A percentile compares a stretch with the other conserved stretches of the same genome.
phyloP scores from a whole-genome alignment of 2,888 invertebrate species.

The Lepeophtheirus nordmannii region DNA sequence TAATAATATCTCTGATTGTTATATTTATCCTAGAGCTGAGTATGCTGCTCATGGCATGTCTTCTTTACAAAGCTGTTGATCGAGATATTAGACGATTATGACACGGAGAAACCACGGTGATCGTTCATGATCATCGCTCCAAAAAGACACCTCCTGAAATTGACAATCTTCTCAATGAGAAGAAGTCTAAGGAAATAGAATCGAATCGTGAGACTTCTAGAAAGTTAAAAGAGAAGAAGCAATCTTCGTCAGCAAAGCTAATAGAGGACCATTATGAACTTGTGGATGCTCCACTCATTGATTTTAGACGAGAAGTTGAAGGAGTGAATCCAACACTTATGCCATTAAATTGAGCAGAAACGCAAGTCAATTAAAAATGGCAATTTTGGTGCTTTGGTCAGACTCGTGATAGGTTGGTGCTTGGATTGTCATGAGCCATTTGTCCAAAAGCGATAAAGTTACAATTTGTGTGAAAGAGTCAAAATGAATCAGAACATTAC shows the following conservation, averaged over 20 bases:
- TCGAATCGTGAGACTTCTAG: neutral
- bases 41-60: neutral
- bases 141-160: neutral
- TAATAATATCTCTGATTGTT: neutral
- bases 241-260: neutral
- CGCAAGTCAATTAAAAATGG: no score
- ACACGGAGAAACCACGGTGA: neutral
- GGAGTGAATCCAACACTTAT: neutral
- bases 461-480: no score
- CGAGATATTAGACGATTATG: constrained; percentile 1
- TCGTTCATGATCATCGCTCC: neutral
- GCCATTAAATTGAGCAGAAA: neutral
- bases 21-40: neutral
- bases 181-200: neutral
- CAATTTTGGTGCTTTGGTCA: no score
- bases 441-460: no score
- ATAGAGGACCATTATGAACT: constrained; percentile 1
- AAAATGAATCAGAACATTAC: no score
- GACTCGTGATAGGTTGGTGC: no score
- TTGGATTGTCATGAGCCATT: no score
- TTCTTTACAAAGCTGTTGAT: constrained; percentile 7
- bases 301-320: neutral
- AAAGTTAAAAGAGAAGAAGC: neutral
- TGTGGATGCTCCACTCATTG: constrained; percentile 1
- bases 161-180: neutral